Evolutionary conservation across 2,888 invertebrate species (phyloP), one percentile per base, ranked within the genome.

Genomic region (Octonoba sinensis): DNA sequence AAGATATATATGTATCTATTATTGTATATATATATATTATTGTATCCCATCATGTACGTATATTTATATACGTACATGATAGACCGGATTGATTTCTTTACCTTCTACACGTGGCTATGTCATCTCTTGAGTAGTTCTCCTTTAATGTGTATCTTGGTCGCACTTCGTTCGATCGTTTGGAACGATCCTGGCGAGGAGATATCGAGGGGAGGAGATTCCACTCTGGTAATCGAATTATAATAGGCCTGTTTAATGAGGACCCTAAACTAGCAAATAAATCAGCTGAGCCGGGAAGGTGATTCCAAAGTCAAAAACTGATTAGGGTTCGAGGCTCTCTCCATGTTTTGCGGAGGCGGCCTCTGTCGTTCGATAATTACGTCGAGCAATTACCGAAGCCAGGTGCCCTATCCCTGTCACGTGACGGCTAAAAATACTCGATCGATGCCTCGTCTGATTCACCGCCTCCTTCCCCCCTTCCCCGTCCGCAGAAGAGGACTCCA

Each of bases 291-390:
- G 36, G 36, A 36, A 36, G 36, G 36, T 36, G 36, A 36, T 36
- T 36, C 36, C 36, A 36, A 36, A 36, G 36, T 36, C 36, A 36
- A 36, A 36, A 36, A 36, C 36, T 36, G 36, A 36, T 36, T 36
- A 36, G 36, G 36, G 36, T 36, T n/a, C 36, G 36, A 36, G 36
- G 20, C 59, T 18, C 59, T 27, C 15, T 27, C 27, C 27, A 24
- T 60, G 27, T n/a, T 27, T 36, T 13, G 44, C n/a, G 27, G 27
- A 13, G 13, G 15, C 1, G 27, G 24, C 15, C 16, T 56, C 72
- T 73, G 69, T 79, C 79, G 79, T 56, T 73, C 79, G 73, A 79
- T 79, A 79, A 79, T 79, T 79, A 73, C 73, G 73, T 79, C 78
- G 73, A 79, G 79, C 79, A 79, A 79, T 79, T 79, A 79, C 67